Percentiles rank a stretch among this genome's conserved stretches.
Evolutionary conservation across 2,113 vertebrate species (phyloP).

Genomic region (Macrotis lagotis): DNA sequence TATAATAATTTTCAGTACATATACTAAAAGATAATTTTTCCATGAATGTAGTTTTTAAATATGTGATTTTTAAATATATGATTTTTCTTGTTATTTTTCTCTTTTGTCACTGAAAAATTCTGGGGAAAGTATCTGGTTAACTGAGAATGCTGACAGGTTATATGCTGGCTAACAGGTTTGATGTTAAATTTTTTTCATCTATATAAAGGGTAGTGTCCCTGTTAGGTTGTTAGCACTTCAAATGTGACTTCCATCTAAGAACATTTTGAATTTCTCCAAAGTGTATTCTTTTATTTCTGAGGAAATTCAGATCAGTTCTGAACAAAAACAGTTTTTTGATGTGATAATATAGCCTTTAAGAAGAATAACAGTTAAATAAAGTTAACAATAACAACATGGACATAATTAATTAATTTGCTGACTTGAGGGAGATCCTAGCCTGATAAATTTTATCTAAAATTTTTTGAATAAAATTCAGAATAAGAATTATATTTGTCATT

Average conservation of each 20-base stretch:
- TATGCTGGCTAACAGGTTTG: neutral
- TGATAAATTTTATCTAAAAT: constrained; percentile 7
- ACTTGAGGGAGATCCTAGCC: neutral
- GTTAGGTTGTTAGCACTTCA: neutral
- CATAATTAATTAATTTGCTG: neutral
- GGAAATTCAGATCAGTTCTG: neutral
- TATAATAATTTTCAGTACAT: neutral
- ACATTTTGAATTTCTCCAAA: neutral
- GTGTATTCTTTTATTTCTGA: neutral
- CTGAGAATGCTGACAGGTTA: neutral
- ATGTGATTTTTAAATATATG: too few species aligned
- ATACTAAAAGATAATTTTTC: neutral
- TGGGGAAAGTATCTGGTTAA: neutral
- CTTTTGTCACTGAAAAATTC: neutral
- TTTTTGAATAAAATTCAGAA: constrained; percentile 33
- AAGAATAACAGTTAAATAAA: constrained; percentile 46
- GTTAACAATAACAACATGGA: neutral
- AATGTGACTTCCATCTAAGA: neutral
- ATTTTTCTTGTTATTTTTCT: neutral
- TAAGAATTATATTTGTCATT: constrained; percentile 24
- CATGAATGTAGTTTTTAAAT: neutral
- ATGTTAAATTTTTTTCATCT: neutral
- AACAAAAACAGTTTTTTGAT: neutral
- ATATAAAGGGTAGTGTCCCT: neutral
- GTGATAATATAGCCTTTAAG: neutral